These are phyloP conservation scores for Parnassius orleans DNA, from an alignment of 2,888 invertebrate species.

Conservation along the genomic window DNA sequence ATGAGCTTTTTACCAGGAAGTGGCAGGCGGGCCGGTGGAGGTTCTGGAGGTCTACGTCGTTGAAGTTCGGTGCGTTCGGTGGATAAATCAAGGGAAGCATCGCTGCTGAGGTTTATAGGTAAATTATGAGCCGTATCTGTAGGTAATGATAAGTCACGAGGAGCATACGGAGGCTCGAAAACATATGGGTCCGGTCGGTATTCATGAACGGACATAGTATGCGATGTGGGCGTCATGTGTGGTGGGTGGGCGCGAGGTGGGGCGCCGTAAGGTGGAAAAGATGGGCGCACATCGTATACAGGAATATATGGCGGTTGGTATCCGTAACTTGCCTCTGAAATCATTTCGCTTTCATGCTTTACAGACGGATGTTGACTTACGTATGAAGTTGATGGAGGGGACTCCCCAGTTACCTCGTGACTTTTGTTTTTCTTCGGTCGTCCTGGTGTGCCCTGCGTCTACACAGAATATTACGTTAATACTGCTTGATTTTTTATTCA, in stretches of 20 bases:
- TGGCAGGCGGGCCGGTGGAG: conserved; percentile 55
- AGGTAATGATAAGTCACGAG: conserved; percentile 57
- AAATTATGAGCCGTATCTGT: conserved; percentile 61
- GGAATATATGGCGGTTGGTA: conserved; percentile 55
- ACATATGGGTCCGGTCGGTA: conserved; percentile 64
- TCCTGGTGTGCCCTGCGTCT: conserved; percentile 68
- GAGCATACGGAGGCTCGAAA: conserved; percentile 52
- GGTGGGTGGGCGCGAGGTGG: conserved; percentile 44
- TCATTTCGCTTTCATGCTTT: conserved; percentile 60
- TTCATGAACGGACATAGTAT: conserved; percentile 49
- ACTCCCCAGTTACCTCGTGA: conserved; percentile 53
- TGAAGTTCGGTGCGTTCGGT: conserved; percentile 67
- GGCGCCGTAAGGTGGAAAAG: conserved; percentile 35
- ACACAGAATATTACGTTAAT: conserved; percentile 22
- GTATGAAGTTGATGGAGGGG: conserved; percentile 67
- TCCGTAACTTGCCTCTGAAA: conserved; percentile 46
- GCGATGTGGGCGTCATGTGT: conserved; percentile 42
- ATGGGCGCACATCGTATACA: conserved; percentile 40
- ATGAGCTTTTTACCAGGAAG: conserved; percentile 77
- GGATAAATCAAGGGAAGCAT: conserved; percentile 69
- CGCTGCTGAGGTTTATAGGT: conserved; percentile 76
- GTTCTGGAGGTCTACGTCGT: conserved; percentile 65
- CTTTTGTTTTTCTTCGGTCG: conserved; percentile 72
- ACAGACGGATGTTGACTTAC: conserved; percentile 49
- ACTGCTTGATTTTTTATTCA: neutral